Base-by-base conservation (phyloP, 2,113 vertebrate genomes). In the Argyrosomus japonicus region DNA sequence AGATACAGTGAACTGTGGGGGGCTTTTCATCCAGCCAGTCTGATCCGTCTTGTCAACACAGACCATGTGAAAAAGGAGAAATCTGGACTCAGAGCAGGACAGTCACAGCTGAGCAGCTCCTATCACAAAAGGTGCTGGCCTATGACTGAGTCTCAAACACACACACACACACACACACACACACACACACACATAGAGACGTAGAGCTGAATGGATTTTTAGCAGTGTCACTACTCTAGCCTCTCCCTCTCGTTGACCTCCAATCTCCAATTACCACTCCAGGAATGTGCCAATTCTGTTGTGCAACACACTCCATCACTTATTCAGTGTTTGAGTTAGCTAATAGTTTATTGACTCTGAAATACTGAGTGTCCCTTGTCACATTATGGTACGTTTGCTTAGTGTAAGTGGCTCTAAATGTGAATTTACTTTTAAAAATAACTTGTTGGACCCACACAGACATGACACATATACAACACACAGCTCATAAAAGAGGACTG, bases 31-130 rank as follows among this genome's bases (percentile, higher is more conserved):
- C 29, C 57, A 53, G 23, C 19, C 29, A 12, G 8, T 40, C 76
- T 76, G 65, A 87, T 83, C 85, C 4, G 18, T 50, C 71, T 10
- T 79, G 76, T 79, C 57, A 68, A 87, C 80, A 69, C 57, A 53
- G 50, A 45, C 32, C 71, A 43, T 54, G 64, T 70, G 75, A 67
- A 68, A 68, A 47, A 75, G 79, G 14, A 29, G 19, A 27, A 87
- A 83, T 72, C 75, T 75, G 84, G 23, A 11, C 56, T 64, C 79
- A 14, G 36, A 83, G 57, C 74, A 3, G 69, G 43, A 27, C n/a
- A 8, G 80, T 76, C 75, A 79, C 81, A 79, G 60, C 85, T 54
- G 57, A 83, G 54, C 45, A 5, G 32, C 45, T 75, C 15, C 67
- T 43, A 53, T 45, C 57, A 51, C 14, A 36, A 50, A 81, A 74